A percentile compares a stretch with the other conserved stretches of the same genome.
Conservation (phyloP, 1,140 invertebrate species). For the Schlechtendalia chinensis region DNA sequence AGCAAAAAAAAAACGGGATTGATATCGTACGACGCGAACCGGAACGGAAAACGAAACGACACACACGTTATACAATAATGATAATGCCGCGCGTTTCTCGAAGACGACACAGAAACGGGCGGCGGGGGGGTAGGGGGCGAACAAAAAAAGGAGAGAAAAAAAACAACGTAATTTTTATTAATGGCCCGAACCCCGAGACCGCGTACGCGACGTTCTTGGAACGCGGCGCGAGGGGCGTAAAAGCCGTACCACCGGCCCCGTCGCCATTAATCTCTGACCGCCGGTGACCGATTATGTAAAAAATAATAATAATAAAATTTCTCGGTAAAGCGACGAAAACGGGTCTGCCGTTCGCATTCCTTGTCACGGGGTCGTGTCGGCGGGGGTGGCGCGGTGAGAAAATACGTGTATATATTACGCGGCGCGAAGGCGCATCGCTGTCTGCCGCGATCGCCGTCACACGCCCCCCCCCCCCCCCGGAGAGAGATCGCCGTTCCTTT, state of each 20-base stretch:
- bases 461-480: not conserved
- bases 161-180: constrained; percentile 33
- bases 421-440: constrained; percentile 36
- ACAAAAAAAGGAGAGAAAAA: not conserved
- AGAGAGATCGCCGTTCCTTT: constrained; percentile 33
- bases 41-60: no score
- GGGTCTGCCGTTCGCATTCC: constrained; percentile 24
- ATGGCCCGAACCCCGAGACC: not conserved
- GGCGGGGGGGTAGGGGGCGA: no score
- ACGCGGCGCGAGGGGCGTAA: no score
- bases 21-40: no score
- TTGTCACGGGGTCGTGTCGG: not conserved
- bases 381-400: constrained; percentile 4
- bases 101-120: no score
- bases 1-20: no score
- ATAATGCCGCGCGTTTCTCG: no score
- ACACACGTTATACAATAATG: no score
- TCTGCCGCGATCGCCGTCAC: not conserved
- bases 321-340: constrained; percentile 34
- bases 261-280: constrained; percentile 47
- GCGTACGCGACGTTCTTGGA: no score
- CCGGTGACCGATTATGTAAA: constrained; percentile 37
- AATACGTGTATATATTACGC: constrained; percentile 6
- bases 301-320: constrained; percentile 33
- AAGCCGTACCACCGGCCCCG: no score